phyloP scores from a whole-genome alignment of 2,797 vertebrate genomes.

The Sebastes iracundus region DNA sequence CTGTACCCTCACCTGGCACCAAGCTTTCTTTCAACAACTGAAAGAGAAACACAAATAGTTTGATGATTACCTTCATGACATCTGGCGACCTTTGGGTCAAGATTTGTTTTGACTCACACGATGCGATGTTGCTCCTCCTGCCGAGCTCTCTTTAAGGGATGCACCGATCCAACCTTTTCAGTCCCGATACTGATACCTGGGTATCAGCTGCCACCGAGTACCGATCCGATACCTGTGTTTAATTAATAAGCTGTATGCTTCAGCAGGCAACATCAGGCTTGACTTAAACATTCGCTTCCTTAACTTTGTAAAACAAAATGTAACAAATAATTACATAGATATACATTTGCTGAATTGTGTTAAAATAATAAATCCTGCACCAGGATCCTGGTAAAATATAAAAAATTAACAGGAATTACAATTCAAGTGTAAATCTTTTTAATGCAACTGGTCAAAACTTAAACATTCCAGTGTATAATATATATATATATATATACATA shows the following conservation, averaged over 20 bases:
- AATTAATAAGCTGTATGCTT: too few relatives aligned
- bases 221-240: too few relatives aligned
- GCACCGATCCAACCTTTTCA: not conserved
- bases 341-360: not conserved
- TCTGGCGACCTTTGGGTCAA: not conserved
- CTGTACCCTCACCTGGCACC: not conserved
- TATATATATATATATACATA: too few relatives aligned
- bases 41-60: not conserved
- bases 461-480: not conserved
- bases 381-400: not conserved
- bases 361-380: not conserved
- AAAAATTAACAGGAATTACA: not conserved
- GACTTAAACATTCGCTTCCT: too few relatives aligned
- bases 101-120: not conserved
- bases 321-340: too few relatives aligned
- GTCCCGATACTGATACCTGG: not conserved
- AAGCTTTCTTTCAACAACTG: not conserved
- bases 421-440: not conserved
- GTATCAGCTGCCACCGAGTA: too few relatives aligned
- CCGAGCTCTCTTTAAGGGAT: not conserved
- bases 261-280: too few relatives aligned
- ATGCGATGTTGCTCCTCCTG: not conserved
- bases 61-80: not conserved
- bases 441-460: not conserved
- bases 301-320: too few relatives aligned